Evolutionary conservation across 1,140 invertebrate species (phyloP).

Genomic region (Drosophila mayri): DNA sequence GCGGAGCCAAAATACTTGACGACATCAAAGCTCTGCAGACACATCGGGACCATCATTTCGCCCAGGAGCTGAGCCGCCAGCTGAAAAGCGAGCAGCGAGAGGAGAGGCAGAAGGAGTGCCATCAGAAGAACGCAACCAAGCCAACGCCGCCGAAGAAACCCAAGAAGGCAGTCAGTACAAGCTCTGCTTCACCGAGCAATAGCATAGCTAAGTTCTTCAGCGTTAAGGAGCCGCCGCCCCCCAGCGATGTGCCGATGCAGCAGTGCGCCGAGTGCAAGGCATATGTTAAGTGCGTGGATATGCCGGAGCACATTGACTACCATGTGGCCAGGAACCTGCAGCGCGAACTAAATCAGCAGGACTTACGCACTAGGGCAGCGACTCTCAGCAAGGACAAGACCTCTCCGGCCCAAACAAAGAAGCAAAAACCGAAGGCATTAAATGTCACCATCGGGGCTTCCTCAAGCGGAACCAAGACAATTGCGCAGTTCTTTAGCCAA

Average conservation of each 20-base stretch:
- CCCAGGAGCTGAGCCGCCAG: slow-evolving; percentile 86
- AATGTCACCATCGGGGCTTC: slow-evolving; percentile 39
- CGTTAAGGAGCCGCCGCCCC: slow-evolving; percentile 39
- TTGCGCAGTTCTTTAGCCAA: slow-evolving; percentile 75
- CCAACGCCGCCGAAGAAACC: slow-evolving; percentile 30
- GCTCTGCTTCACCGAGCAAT: slow-evolving; percentile 3
- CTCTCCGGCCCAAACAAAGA: slow-evolving; percentile 41
- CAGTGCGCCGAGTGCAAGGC: slow-evolving; percentile 88
- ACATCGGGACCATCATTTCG: slow-evolving; percentile 88
- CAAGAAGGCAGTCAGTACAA: slow-evolving; percentile 38
- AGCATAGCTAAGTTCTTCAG: slow-evolving; percentile 67
- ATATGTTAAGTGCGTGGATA: slow-evolving; percentile 86
- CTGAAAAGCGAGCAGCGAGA: slow-evolving; percentile 80
- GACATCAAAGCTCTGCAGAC: slow-evolving; percentile 82
- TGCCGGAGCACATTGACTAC: slow-evolving; percentile 89
- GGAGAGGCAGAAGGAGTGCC: slow-evolving; percentile 56
- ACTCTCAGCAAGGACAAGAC: slow-evolving; percentile 40
- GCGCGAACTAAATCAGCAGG: slow-evolving; percentile 69
- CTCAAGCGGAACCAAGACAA: slow-evolving; percentile 53
- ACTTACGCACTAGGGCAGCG: slow-evolving; percentile 50
- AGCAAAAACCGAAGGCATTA: slow-evolving; percentile 25
- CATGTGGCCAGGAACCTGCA: slow-evolving; percentile 89
- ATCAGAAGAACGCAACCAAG: slow-evolving; percentile 27
- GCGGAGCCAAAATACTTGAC: slow-evolving; percentile 78
- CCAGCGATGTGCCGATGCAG: slow-evolving; percentile 75